Evolutionary conservation across 2,113 vertebrate genomes (phyloP), one percentile per base, ranked within the genome.

Genomic region (Leptodactylus fuscus): DNA sequence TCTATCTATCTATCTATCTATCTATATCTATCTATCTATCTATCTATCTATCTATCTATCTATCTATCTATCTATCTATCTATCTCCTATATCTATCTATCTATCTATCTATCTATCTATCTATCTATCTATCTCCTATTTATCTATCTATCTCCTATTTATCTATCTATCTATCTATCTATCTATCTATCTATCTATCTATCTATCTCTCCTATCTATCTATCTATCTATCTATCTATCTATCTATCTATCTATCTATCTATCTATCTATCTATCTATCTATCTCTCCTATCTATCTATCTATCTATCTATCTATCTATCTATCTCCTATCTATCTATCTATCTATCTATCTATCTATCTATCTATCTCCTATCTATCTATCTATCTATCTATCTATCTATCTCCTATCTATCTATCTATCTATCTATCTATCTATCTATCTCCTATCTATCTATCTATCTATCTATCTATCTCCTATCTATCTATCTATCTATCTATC

Each of bases 61-160:
- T 49, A 13, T 49, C 46, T 8, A 12, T 49, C 46, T 12, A 13
- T 49, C 46, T 49, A 8, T 49, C 7, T 49, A 13, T 49, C 46
- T 49, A 8, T 7, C 46, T 49, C 6, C 2, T 11, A n/a, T 49
- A 12, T 13, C 46, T 49, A 13, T 49, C 46, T 49, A 13, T 49
- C 46, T 49, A 12, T 13, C 46, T 49, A 13, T 49, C 46, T 49
- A 13, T 49, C 46, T 49, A 3, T 70, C 32, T 36, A 24, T 60
- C 55, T n/a, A 24, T n/a, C 22, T 60, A 5, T 51, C 20, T 60
- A 24, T 60, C 55, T n/a, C n/a, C n/a, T n/a, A n/a, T n/a, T n/a
- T 60, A n/a, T 60, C 20, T 60, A n/a, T 60, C 55, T 60, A 88
- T 85, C 20, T n/a, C n/a, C n/a, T n/a, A n/a, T n/a, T n/a, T 60